A percentile compares a stretch with the other conserved stretches of the same genome.
Evolutionary conservation across 2,113 vertebrate genomes (phyloP).

Genomic region (Proterorhinus semilunaris): DNA sequence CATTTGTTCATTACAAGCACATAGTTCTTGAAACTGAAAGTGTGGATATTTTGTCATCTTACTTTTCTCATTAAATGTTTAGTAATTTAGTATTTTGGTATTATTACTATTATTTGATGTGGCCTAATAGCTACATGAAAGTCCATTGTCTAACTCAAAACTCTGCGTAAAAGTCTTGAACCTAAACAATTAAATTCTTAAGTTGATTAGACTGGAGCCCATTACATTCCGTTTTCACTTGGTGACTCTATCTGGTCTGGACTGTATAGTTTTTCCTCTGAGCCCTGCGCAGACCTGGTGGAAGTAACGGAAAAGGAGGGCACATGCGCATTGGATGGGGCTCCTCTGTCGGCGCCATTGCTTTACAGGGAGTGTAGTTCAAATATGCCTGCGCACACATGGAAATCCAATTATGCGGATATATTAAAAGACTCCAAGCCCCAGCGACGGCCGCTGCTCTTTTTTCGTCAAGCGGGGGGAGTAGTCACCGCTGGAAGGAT

Average conservation of each 20-base stretch:
- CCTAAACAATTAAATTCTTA: background rate
- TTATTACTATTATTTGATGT: background rate
- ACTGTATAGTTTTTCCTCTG: constrained; percentile 18
- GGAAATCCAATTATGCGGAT: constrained; percentile 35
- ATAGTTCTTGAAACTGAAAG: background rate
- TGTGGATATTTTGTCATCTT: background rate
- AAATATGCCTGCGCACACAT: constrained; percentile 29
- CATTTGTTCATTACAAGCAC: no score
- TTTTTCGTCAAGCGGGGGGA: constrained; percentile 58
- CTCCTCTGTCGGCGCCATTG: constrained; percentile 61
- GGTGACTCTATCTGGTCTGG: constrained; percentile 19
- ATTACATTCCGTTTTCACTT: background rate
- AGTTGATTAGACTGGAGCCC: background rate
- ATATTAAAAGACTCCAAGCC: constrained; percentile 58
- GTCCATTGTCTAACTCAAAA: background rate
- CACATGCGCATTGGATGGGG: constrained; percentile 67
- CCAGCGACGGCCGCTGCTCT: constrained; percentile 38
- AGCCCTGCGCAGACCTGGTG: constrained; percentile 32
- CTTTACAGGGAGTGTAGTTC: constrained; percentile 68
- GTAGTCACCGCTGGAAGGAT: constrained; percentile 77
- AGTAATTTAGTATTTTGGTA: background rate
- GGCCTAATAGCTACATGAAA: background rate
- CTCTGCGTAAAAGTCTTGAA: background rate
- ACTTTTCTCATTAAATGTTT: background rate
- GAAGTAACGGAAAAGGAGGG: constrained; percentile 77